A percentile compares a stretch with the other conserved stretches of the same genome.
phyloP scores from a whole-genome alignment of 2,113 vertebrate genomes.

The Elgaria multicarinata region DNA sequence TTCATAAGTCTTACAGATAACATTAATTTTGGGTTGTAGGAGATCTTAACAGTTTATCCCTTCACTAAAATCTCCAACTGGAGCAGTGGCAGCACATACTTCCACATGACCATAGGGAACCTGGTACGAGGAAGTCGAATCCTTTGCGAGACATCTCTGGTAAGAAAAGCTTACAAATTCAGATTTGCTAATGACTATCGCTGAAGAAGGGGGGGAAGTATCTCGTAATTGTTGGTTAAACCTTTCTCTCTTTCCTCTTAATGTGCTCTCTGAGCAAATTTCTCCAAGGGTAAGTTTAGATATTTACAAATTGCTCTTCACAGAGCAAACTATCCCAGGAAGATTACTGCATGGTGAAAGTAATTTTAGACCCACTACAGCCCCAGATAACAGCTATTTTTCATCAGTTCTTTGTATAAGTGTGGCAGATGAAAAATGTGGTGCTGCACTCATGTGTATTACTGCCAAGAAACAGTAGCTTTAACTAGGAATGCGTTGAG shows the following conservation, averaged over 20 bases:
- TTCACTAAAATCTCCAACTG: constrained; percentile 94
- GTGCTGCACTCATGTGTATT: background rate
- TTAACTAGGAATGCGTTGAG: background rate
- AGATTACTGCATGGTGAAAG: background rate
- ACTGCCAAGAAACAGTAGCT: background rate
- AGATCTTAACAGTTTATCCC: constrained; percentile 85
- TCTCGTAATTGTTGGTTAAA: background rate
- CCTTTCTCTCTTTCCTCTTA: background rate
- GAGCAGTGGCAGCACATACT: constrained; percentile 97
- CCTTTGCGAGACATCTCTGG: constrained; percentile 96
- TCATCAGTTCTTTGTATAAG: background rate
- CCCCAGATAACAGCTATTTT: background rate
- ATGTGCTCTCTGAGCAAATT: background rate
- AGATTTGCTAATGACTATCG: background rate
- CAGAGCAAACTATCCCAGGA: background rate
- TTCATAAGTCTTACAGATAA: background rate
- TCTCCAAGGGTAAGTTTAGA: background rate
- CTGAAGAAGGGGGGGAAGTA: background rate
- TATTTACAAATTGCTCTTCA: background rate
- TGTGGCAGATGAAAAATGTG: background rate
- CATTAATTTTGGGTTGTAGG: constrained; percentile 75
- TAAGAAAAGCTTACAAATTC: constrained; percentile 72
- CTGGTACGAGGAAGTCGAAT: constrained; percentile 89
- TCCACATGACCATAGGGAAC: constrained; percentile 93
- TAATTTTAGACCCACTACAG: background rate